Percentiles rank a stretch among this genome's conserved stretches.
These are phyloP conservation scores for Heliothis peltigera DNA, from an alignment of 2,888 invertebrate genomes.

Conservation along the genomic window DNA sequence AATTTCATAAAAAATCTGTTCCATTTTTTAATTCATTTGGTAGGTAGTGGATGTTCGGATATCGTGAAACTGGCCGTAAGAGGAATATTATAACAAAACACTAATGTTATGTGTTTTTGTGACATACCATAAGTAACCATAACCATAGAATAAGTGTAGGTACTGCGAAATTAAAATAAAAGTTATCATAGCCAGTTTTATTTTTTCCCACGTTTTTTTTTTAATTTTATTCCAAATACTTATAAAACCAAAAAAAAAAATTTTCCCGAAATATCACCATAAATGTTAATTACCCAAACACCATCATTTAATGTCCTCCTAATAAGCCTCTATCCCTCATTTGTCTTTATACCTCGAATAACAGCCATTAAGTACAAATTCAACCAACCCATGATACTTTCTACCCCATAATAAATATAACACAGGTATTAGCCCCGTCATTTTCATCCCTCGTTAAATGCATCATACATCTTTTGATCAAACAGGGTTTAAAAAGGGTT, in stretches of 20 bases:
- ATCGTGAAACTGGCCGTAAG: too few relatives aligned
- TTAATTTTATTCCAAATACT: background rate
- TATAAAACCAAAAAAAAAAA: constrained; percentile 12
- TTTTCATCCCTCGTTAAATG: constrained; percentile 23
- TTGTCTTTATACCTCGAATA: constrained; percentile 35
- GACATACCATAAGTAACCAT: too few relatives aligned
- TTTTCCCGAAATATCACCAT: constrained; percentile 2
- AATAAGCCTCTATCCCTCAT: constrained; percentile 17
- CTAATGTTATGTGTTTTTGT: too few relatives aligned
- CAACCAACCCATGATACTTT: constrained; percentile 25
- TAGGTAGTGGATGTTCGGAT: too few relatives aligned
- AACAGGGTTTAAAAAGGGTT: constrained; percentile 24
- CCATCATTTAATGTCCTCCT: constrained; percentile 36
- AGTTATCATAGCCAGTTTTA: too few relatives aligned
- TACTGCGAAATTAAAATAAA: too few relatives aligned
- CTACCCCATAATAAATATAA: constrained; percentile 16
- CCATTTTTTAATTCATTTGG: too few relatives aligned
- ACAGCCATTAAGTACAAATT: constrained; percentile 17
- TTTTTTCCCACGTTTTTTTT: too few relatives aligned
- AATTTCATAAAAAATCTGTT: too few relatives aligned
- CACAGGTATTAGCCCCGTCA: constrained; percentile 27
- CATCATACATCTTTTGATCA: constrained; percentile 20
- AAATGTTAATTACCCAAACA: constrained; percentile 27
- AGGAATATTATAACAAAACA: too few relatives aligned
- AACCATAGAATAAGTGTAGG: too few relatives aligned